Evolutionary conservation across 2,113 vertebrate genomes (phyloP), one percentile per base, ranked within the genome.

Genomic region (Daubentonia madagascariensis): DNA sequence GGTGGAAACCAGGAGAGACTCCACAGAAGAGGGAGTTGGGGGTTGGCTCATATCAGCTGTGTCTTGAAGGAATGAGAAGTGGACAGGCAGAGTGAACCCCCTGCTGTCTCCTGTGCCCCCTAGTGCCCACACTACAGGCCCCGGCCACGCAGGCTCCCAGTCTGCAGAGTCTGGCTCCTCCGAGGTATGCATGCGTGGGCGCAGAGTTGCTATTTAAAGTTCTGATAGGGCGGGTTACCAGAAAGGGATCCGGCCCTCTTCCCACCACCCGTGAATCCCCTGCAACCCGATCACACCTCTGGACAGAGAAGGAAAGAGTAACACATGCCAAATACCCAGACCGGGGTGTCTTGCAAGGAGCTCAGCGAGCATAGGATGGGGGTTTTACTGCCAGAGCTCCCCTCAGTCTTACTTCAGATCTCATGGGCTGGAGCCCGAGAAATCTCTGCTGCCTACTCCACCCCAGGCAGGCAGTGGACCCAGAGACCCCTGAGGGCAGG

Each of bases 131-230:
- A 17, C 40, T 25, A 23, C 12, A 32, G 12, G 48, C 72, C 72
- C 6, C 0, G 48, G 86, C 81, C 95, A 57, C 89, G 50, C 50
- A 6, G 54, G 54, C 54, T 57, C 54, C 54, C 54, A n/a, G 68
- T 48, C 80, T 78, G 86, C 80, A 17, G 32, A 3, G 78, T 48
- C 81, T 72, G 65, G 37, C 72, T 81, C 45, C 92, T 85, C 76
- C 1, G 7, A 91, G 94, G 86, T n/a, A 95, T 78, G 96, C 61
- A 11, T 0, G 92, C 2, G 35, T 94, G 94, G 96, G 97, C 0
- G 1, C 7, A 11, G 79, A 7, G 86, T 18, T 83, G 84, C 97
- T 98, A 98, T 98, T 98, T 98, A 97, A 96, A 97, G 98, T 45
- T 17, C 90, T 70, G 73, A 52, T 52, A 12, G 40, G 61, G 81